These are phyloP conservation scores for Scaptomyza pallida DNA, from an alignment of 1,140 invertebrate genomes.

Conservation along the genomic window DNA sequence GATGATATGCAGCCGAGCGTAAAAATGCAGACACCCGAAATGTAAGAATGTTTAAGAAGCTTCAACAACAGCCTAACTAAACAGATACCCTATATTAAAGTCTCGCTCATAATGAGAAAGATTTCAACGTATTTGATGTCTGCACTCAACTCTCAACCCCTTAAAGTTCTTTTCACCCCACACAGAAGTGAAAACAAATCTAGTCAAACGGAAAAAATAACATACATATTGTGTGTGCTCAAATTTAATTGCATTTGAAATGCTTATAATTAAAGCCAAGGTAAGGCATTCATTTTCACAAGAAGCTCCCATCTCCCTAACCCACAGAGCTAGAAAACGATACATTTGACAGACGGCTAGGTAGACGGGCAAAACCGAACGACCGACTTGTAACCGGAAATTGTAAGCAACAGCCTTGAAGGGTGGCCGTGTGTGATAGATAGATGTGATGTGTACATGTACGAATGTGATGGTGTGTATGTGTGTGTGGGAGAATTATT, in stretches of 20 bases:
- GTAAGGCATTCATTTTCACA: constrained; percentile 39
- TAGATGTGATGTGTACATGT: not conserved
- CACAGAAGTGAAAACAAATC: constrained; percentile 1
- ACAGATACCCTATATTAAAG: not conserved
- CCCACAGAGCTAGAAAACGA: constrained; percentile 21
- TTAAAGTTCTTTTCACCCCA: no score
- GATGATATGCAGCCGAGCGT: constrained; percentile 16
- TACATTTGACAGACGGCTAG: constrained; percentile 11
- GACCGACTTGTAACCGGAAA: constrained; percentile 42
- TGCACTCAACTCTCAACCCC: no score
- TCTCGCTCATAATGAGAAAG: no score
- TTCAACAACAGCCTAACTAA: not conserved
- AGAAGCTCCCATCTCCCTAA: constrained; percentile 7
- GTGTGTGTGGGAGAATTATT: constrained; percentile 57
- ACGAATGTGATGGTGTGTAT: constrained; percentile 30
- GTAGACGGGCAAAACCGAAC: constrained; percentile 2
- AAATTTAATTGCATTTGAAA: constrained; percentile 29
- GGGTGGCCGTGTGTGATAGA: not conserved
- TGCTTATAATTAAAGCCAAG: constrained; percentile 47
- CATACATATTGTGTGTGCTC: not conserved
- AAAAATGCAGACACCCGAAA: not conserved
- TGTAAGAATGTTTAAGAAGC: not conserved
- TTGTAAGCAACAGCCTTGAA: constrained; percentile 31
- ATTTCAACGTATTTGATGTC: no score
- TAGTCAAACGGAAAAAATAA: not conserved